phyloP scores from a whole-genome alignment of 2,888 invertebrate species.

The Lasioglossum vierecki region DNA sequence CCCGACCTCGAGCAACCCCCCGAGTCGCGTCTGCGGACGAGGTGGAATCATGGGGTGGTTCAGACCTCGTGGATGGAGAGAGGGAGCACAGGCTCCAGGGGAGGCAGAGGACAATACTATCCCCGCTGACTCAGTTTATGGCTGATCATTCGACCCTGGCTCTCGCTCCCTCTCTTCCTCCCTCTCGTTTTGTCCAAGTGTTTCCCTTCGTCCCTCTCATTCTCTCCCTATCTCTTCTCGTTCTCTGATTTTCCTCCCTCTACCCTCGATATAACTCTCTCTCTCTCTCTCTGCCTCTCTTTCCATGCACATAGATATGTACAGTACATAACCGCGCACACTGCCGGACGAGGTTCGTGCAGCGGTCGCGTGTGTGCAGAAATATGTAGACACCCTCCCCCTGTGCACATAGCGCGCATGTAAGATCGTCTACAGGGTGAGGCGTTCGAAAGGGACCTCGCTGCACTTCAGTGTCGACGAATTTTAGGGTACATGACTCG shows the following conservation, averaged over 20 bases:
- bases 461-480: neutral
- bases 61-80: slow-evolving; percentile 44
- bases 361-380: slow-evolving; percentile 57
- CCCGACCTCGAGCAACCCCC: slow-evolving; percentile 48
- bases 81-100: slow-evolving; percentile 54
- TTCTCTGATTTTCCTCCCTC: slow-evolving; percentile 26
- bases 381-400: slow-evolving; percentile 60
- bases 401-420: slow-evolving; percentile 60
- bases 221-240: slow-evolving; percentile 35
- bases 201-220: slow-evolving; percentile 29
- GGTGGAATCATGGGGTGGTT: slow-evolving; percentile 72
- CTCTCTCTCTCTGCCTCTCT: slow-evolving; percentile 8
- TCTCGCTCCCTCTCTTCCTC: slow-evolving; percentile 52
- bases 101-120: slow-evolving; percentile 74
- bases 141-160: slow-evolving; percentile 81
- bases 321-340: slow-evolving; percentile 32
- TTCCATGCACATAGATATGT: slow-evolving; percentile 44
- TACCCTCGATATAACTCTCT: slow-evolving; percentile 31
- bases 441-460: slow-evolving; percentile 23
- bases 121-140: slow-evolving; percentile 80
- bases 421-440: slow-evolving; percentile 61
- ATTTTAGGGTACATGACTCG: neutral
- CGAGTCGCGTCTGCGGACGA: slow-evolving; percentile 66
- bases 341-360: slow-evolving; percentile 36
- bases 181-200: slow-evolving; percentile 40